Base-by-base conservation (phyloP, 2,888 invertebrate genomes). In the Noctua janthina region DNA sequence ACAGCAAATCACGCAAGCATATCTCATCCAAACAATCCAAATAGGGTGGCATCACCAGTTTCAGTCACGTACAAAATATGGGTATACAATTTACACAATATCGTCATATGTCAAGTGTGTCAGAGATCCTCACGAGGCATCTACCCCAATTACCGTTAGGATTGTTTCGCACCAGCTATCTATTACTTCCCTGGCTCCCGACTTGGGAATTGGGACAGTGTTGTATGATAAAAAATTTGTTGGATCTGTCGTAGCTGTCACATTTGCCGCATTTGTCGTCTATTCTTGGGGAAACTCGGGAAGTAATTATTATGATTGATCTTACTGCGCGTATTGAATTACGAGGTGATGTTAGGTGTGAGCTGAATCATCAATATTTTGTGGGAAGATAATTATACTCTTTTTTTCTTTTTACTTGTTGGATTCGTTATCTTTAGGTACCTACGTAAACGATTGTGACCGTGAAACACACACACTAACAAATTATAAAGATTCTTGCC, bases 91-190 rank as follows among this genome's bases (percentile, higher is more conserved):
- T 95, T 95, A 93, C 95, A 95, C 95, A 95, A 95, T 95, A 95
- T 95, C 93, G 95, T 94, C 94, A 95, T 95, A 95, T 92, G 96
- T 95, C 95, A 94, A 82, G 91, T 87, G 90, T 93, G 95, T 93
- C 96, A 92, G 89, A 90, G 89, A 90, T 89, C 91, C 94, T 94
- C 95, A 88, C 86, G 95, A 93, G 94, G 94, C 93, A 92, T 91
- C 94, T 92, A 93, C 94, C 94, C 96, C 95, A 95, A 95, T 96
- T 95, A 95, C 95, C 89, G 93, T 91, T 92, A 93, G 94, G 95
- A 96, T 95, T 96, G 96, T 95, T 95, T 94, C 94, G 76, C 79
- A 90, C 82, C 91, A 91, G 92, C 93, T 96, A 95, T 96, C 95
- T 95, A 96, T 96, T 96, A 95, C 94, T 93, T 93, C 93, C 90